These are phyloP conservation scores for Hylaeus volcanicus DNA, from an alignment of 1,140 invertebrate genomes.

Conservation along the genomic window DNA sequence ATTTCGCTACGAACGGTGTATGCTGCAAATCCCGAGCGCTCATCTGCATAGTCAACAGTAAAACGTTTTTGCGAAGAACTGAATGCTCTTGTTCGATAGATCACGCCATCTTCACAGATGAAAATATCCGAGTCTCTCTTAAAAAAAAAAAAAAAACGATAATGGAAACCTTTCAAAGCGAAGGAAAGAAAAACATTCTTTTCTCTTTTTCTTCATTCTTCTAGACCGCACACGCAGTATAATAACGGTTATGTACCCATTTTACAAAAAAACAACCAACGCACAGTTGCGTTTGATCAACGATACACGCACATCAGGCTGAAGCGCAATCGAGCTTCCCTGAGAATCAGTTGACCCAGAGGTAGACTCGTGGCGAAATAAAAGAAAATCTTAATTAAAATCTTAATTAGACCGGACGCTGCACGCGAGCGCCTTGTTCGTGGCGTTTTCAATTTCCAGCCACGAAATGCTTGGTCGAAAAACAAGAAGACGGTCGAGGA, in stretches of 20 bases:
- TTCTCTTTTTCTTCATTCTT: no score
- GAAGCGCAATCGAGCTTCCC: no score
- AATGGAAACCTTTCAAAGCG: background rate
- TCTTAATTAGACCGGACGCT: conserved; percentile 47
- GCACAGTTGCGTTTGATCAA: no score
- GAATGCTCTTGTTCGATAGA: no score
- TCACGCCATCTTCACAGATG: background rate
- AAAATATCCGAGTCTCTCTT: background rate
- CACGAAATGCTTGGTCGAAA: background rate
- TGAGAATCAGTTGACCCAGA: no score
- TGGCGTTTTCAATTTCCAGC: conserved; percentile 3
- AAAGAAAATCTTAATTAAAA: conserved; percentile 60
- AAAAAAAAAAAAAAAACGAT: background rate
- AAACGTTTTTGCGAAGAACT: background rate
- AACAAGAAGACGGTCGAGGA: background rate
- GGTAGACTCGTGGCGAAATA: background rate
- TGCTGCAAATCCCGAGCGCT: conserved; percentile 1
- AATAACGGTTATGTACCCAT: no score
- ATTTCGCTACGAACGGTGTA: background rate
- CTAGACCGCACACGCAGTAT: no score
- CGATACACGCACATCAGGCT: no score
- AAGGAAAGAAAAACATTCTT: no score
- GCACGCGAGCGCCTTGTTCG: background rate
- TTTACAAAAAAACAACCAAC: no score
- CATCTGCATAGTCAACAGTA: conserved; percentile 5